Percentiles rank a stretch among this genome's conserved stretches.
These are phyloP conservation scores for Griposia aprilina DNA, from an alignment of 2,888 invertebrate species.

Conservation along the genomic window DNA sequence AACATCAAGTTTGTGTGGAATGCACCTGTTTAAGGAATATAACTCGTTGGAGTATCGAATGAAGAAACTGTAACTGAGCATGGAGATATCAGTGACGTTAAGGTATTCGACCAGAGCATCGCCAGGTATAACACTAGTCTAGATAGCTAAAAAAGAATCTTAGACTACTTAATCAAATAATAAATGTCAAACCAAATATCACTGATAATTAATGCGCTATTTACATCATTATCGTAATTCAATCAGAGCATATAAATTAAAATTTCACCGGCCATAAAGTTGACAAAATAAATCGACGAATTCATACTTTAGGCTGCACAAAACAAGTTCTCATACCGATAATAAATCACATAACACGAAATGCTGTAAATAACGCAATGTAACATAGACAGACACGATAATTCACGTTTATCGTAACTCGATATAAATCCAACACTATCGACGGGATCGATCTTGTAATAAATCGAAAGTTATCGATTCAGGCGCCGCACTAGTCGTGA, in stretches of 20 bases:
- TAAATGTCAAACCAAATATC: constrained; percentile 22
- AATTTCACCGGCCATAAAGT: constrained; percentile 53
- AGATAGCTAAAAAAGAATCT: constrained; percentile 1
- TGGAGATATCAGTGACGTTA: not conserved
- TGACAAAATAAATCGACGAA: constrained; percentile 48
- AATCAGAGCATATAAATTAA: constrained; percentile 40
- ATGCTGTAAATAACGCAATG: constrained; percentile 58
- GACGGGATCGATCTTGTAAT: constrained; percentile 67
- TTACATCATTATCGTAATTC: constrained; percentile 44
- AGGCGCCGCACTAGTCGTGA: constrained; percentile 68
- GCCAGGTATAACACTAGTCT: not conserved
- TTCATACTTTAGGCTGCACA: constrained; percentile 46
- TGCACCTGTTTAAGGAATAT: not conserved
- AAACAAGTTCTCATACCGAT: constrained; percentile 41
- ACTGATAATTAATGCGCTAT: constrained; percentile 21
- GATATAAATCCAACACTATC: constrained; percentile 64
- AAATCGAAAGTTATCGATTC: constrained; percentile 71
- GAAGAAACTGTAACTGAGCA: not conserved
- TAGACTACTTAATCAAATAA: constrained; percentile 18
- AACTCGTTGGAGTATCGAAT: not conserved
- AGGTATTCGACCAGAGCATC: not conserved
- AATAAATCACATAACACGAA: constrained; percentile 62
- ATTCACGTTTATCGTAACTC: constrained; percentile 66
- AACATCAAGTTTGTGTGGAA: not conserved
- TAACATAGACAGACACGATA: constrained; percentile 63